phyloP scores from a whole-genome alignment of 2,888 invertebrate genomes.

The Orchesella flavescens region DNA sequence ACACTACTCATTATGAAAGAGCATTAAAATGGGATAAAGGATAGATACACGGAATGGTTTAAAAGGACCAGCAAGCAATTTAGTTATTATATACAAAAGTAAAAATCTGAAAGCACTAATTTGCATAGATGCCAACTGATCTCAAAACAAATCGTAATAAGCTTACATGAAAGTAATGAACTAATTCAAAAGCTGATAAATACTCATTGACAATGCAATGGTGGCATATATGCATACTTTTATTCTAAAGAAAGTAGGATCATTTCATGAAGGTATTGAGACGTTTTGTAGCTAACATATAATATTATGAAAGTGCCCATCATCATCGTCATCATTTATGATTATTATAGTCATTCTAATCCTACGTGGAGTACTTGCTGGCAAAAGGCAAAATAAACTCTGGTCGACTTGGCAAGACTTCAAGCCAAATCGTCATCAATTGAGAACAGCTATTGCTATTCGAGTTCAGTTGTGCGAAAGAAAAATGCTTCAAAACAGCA shows the following conservation, averaged over 20 bases:
- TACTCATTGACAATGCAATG: conserved; percentile 3
- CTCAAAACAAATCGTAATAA: not conserved
- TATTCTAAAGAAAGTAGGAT: conserved; percentile 23
- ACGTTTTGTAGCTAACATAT: conserved; percentile 21
- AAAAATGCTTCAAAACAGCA: conserved; percentile 61
- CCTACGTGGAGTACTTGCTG: conserved; percentile 27
- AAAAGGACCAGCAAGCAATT: not conserved
- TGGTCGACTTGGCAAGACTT: conserved; percentile 63
- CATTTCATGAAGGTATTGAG: conserved; percentile 14
- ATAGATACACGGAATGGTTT: no score
- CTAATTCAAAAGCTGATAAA: conserved; percentile 41
- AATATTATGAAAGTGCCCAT: conserved; percentile 59
- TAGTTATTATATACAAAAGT: not conserved
- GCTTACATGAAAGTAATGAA: conserved; percentile 26
- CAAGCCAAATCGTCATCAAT: conserved; percentile 58
- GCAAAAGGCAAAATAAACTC: conserved; percentile 29
- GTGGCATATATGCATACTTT: not conserved
- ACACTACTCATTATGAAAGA: not conserved
- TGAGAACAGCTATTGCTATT: conserved; percentile 50
- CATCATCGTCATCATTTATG: conserved; percentile 35
- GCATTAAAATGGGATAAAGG: not conserved
- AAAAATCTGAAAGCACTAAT: no score
- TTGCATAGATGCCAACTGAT: no score
- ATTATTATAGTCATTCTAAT: conserved; percentile 37
- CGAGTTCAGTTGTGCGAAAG: conserved; percentile 64